Base-by-base conservation (phyloP, 2,888 invertebrate species). In the Apotomis capreana region DNA sequence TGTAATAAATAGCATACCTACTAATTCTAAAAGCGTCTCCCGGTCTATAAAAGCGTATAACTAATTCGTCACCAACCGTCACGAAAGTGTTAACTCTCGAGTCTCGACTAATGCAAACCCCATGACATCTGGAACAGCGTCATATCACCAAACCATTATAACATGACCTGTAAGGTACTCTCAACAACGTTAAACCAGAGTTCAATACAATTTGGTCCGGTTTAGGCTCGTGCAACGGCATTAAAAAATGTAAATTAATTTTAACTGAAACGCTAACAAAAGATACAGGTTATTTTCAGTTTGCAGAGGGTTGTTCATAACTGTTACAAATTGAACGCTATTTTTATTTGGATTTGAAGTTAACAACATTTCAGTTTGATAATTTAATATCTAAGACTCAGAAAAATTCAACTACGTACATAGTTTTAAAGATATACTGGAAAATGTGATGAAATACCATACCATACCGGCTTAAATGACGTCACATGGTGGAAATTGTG, bases 41-140 rank as follows among this genome's bases (percentile, higher is more conserved):
- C 26, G 58, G 54, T 54, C 68, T 59, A 68, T n/a, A 15, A 68
- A 54, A 52, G 10, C n/a, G 9, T 46, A 37, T 15, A 59, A 55
- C 4, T 15, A 54, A 63, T 54, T 72, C 62, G 72, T 72, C 72
- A 68, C 72, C 58, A 63, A 72, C 58, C 59, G 72, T 63, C 72
- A 68, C 72, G 63, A 49, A 63, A 46, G 68, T 58, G 72, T 44
- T 72, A 72, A 57, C 26, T 37, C 40, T 40, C 40, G 40, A 40
- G 15, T 37, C 5, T 12, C 40, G 40, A 5, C 62, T 62, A 69
- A 68, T 68, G 44, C 52, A 51, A 58, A 59, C 1, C 54, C 9
- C 72, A 72, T 68, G 72, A 72, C 54, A 15, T 63, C 37, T 52
- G 40, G 13, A 71, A 52, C 63, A 44, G 40, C 57, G 57, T 68